Evolutionary conservation across 2,113 vertebrate species (phyloP).

Genomic region (Plecturocebus donacophilus): DNA sequence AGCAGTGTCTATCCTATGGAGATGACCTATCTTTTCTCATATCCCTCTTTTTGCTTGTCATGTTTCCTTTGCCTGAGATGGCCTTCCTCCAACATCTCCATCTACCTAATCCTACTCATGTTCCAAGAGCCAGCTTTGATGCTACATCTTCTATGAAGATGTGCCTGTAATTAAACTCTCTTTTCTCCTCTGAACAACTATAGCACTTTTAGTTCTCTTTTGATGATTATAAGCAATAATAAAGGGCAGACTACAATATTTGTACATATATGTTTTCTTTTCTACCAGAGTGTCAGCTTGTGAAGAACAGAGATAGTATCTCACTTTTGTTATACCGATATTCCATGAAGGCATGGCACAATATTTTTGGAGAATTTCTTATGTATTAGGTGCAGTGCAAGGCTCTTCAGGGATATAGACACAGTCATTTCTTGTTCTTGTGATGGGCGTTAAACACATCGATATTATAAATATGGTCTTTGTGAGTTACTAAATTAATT

Average conservation of each 20-base stretch:
- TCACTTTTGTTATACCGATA: background rate
- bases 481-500: constrained; percentile 1
- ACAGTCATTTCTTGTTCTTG: background rate
- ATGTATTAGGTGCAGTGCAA: background rate
- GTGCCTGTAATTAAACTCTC: background rate
- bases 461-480: background rate
- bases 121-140: background rate
- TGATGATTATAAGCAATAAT: background rate
- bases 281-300: background rate
- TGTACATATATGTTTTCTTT: background rate
- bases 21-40: background rate
- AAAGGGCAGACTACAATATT: background rate
- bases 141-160: background rate
- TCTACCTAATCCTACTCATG: background rate
- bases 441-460: background rate
- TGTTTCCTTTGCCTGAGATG: background rate
- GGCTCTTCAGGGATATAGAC: background rate
- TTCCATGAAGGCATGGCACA: background rate
- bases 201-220: background rate
- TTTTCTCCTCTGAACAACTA: background rate
- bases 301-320: background rate
- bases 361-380: constrained; percentile 11
- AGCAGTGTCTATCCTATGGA: background rate
- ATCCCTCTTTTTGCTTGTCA: background rate
- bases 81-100: background rate